Percentiles rank a stretch among this genome's conserved stretches.
Evolutionary conservation across 2,797 vertebrate species (phyloP).

Genomic region (Neostethus bicornis): DNA sequence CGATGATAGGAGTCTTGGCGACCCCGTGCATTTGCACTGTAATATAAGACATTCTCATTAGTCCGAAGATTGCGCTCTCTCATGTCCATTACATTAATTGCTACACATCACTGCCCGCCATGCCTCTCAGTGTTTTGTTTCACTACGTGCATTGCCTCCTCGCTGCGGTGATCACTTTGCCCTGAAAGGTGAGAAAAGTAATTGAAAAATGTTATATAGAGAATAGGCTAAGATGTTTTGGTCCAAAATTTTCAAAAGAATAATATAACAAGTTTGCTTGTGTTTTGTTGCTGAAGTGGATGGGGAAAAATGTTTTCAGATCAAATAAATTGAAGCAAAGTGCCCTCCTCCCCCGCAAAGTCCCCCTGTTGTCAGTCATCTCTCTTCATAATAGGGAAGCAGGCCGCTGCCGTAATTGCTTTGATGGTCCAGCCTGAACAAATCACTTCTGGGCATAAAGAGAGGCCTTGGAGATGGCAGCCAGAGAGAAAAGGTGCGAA

Average conservation of each 20-base stretch:
- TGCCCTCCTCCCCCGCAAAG: slow-evolving; percentile 70
- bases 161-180: slow-evolving; percentile 38
- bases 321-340: slow-evolving; percentile 80
- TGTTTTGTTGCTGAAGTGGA: slow-evolving; percentile 64
- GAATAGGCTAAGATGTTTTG: slow-evolving; percentile 46
- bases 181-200: slow-evolving; percentile 52
- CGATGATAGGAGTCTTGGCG: slow-evolving; percentile 73
- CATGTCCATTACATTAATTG: slow-evolving; percentile 83
- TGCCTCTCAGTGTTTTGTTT: slow-evolving; percentile 69
- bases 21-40: slow-evolving; percentile 75
- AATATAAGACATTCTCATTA: slow-evolving; percentile 79
- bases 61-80: slow-evolving; percentile 61
- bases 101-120: slow-evolving; percentile 67
- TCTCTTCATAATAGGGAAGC: slow-evolving; percentile 93
- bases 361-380: slow-evolving; percentile 93
- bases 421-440: slow-evolving; percentile 97
- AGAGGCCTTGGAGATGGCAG: slow-evolving; percentile 94
- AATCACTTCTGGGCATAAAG: slow-evolving; percentile 99
- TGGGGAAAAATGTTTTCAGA: slow-evolving; percentile 70
- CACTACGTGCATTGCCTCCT: slow-evolving; percentile 48
- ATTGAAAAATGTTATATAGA: slow-evolving; percentile 52
- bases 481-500: slow-evolving; percentile 98
- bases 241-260: slow-evolving; percentile 46
- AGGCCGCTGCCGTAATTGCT: slow-evolving; percentile 96
- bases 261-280: slow-evolving; percentile 65